Conservation (phyloP, 1,140 invertebrate genomes). For the Chrysoperla carnea region DNA sequence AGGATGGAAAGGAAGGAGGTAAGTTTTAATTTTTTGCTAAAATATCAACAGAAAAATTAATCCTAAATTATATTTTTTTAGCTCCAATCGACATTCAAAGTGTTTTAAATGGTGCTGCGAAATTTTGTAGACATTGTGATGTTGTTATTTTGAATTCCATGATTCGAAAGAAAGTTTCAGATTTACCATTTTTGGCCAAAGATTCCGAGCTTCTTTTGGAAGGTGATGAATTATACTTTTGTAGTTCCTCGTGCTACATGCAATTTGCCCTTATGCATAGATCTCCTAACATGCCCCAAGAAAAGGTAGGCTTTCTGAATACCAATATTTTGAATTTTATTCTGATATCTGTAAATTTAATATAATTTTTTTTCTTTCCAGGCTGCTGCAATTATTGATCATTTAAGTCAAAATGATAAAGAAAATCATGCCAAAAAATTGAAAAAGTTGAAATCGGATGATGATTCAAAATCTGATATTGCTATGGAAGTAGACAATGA, state of each 20-base stretch:
- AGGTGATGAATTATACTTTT: conserved; percentile 60
- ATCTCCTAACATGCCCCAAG: conserved; percentile 28
- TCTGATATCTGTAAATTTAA: background rate
- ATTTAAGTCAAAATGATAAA: conserved; percentile 33
- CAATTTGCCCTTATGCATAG: conserved; percentile 54
- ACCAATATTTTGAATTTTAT: conserved; percentile 2
- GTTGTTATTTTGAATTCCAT: conserved; percentile 69
- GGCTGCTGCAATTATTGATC: conserved; percentile 42
- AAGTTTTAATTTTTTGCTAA: conserved; percentile 7
- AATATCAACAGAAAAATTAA: background rate
- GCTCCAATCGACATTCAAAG: conserved; percentile 74
- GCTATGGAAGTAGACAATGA: conserved; percentile 13
- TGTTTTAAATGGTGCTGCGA: conserved; percentile 70
- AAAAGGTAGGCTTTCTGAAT: conserved; percentile 24
- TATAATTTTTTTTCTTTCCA: conserved; percentile 11
- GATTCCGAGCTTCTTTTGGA: conserved; percentile 40
- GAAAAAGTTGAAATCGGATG: conserved; percentile 13
- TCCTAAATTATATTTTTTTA: conserved; percentile 14
- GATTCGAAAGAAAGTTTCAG: conserved; percentile 62
- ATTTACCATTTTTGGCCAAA: conserved; percentile 54
- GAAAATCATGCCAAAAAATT: conserved; percentile 20
- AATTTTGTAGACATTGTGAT: conserved; percentile 84
- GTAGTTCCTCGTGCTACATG: conserved; percentile 69
- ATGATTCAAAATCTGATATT: conserved; percentile 17
- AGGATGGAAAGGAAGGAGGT: conserved; percentile 69